A percentile compares a stretch with the other conserved stretches of the same genome.
Evolutionary conservation across 92 coral and sea anemone species (phyloP).

Genomic region (Micromussa lordhowensis): DNA sequence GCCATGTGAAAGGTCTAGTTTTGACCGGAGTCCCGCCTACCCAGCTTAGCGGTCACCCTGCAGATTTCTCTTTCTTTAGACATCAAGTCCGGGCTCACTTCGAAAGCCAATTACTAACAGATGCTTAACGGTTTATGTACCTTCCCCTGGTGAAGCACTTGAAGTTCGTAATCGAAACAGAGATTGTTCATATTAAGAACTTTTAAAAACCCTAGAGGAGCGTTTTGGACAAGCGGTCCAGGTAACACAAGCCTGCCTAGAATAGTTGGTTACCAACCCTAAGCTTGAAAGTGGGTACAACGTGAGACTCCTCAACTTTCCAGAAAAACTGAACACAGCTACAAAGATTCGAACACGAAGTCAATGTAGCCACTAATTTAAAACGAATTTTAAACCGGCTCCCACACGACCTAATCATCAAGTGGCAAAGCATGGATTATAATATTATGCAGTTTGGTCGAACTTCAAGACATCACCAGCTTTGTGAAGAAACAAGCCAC

Average conservation of each 20-base stretch:
- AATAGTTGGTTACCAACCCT: constrained; percentile 64
- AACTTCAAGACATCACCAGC: constrained; percentile 54
- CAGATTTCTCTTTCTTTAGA: constrained; percentile 53
- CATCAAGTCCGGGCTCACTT: constrained; percentile 58
- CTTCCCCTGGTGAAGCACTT: constrained; percentile 68
- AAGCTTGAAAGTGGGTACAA: constrained; percentile 66
- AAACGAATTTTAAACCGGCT: constrained; percentile 46
- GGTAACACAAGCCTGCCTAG: too few species aligned
- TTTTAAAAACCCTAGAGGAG: too few species aligned
- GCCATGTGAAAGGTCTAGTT: constrained; percentile 61
- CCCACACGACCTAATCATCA: constrained; percentile 51
- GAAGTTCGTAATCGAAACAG: constrained; percentile 66
- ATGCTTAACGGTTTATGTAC: constrained; percentile 68
- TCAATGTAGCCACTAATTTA: constrained; percentile 64
- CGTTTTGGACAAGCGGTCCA: too few species aligned
- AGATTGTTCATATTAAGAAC: constrained; percentile 67
- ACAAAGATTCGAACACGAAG: constrained; percentile 61
- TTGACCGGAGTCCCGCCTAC: constrained; percentile 55
- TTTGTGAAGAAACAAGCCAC: constrained; percentile 72
- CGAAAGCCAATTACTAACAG: constrained; percentile 67
- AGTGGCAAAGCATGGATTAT: constrained; percentile 67
- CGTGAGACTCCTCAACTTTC: constrained; percentile 58
- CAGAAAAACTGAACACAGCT: constrained; percentile 64
- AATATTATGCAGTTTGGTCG: constrained; percentile 30
- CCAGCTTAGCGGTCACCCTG: constrained; percentile 67